Base-by-base conservation (phyloP, 2,888 invertebrate species). In the Drosophila infuscata region DNA sequence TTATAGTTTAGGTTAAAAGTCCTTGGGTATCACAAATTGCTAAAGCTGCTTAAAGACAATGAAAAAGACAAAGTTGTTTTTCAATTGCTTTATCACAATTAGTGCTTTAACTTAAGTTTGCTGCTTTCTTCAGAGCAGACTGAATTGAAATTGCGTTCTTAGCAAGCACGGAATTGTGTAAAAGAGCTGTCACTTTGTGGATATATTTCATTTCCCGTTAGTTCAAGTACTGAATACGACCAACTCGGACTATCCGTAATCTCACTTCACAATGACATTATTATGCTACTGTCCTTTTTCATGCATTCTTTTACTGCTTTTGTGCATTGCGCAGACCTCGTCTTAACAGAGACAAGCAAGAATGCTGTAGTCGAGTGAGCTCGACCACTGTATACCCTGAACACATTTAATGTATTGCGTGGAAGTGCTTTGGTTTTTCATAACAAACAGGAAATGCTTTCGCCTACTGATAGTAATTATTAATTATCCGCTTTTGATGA, bases 161-260 rank as follows among this genome's bases (percentile, higher is more conserved):
- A 17, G 3, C 38, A 17, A 38, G 17, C 2, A 9, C 8, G 6
- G 17, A 56, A 53, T 15, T 30, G 57, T 38, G 30, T 32, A 48
- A 38, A 56, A 58, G 25, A 54, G 56, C 52, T 51, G 20, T 17
- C 65, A 65, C 48, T 15, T 57, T 35, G 30, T 33, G 49, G 43
- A 38, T 54, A 52, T 32, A 33, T 61, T 59, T 5, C 12, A n/a
- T 17, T 12, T 17, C 11, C 17, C 46, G n/a, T 29, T 38, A 36
- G 29, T 5, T 12, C 36, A n/a, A 38, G 36, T 11, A 32, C 20
- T 62, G 17, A 25, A 15, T 51, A 7, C 17, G 11, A 32, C 57
- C 30, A 72, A 33, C 20, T 43, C 2, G 29, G 8, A 38, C n/a
- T 30, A 20, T 9, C 46, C 46, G 15, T 46, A 46, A 25, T 20